These are phyloP conservation scores for Trachelus troglodyta DNA, from an alignment of 2,888 invertebrate species.

Conservation along the genomic window DNA sequence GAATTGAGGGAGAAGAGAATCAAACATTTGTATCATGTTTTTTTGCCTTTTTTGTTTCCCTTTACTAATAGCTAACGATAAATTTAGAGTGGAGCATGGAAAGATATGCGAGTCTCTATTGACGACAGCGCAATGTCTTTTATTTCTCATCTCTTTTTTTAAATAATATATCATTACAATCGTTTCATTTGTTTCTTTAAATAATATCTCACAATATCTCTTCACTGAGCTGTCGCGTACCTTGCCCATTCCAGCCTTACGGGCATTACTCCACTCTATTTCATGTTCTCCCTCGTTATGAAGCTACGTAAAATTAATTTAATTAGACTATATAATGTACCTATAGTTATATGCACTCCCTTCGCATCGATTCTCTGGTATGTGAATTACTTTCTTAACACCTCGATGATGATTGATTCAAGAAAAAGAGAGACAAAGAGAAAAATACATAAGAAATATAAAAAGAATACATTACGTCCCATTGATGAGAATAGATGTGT, in stretches of 20 bases:
- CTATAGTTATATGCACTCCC: slow-evolving; percentile 31
- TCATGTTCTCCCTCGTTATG: background rate
- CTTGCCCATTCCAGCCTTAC: background rate
- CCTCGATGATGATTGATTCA: background rate
- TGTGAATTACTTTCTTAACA: slow-evolving; percentile 25
- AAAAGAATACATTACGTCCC: slow-evolving; percentile 13
- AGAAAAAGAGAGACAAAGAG: background rate
- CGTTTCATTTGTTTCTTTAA: background rate
- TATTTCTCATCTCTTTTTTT: slow-evolving; percentile 15
- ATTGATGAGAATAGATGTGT: slow-evolving; percentile 12
- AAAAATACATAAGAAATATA: background rate
- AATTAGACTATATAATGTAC: slow-evolving; percentile 36
- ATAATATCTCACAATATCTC: background rate
- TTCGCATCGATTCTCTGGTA: slow-evolving; percentile 27
- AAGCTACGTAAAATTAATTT: slow-evolving; percentile 27
- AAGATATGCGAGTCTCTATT: background rate
- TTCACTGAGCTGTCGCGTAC: background rate
- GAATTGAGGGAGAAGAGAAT: background rate
- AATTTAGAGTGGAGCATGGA: slow-evolving; percentile 27
- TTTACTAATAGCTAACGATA: slow-evolving; percentile 28
- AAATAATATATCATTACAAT: slow-evolving; percentile 17
- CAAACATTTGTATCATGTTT: background rate
- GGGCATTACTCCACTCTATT: background rate
- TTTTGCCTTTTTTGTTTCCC: background rate
- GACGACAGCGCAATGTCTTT: background rate